A percentile compares a stretch with the other conserved stretches of the same genome.
Conservation (phyloP, 2,113 vertebrate genomes). For the Agelaius tricolor region DNA sequence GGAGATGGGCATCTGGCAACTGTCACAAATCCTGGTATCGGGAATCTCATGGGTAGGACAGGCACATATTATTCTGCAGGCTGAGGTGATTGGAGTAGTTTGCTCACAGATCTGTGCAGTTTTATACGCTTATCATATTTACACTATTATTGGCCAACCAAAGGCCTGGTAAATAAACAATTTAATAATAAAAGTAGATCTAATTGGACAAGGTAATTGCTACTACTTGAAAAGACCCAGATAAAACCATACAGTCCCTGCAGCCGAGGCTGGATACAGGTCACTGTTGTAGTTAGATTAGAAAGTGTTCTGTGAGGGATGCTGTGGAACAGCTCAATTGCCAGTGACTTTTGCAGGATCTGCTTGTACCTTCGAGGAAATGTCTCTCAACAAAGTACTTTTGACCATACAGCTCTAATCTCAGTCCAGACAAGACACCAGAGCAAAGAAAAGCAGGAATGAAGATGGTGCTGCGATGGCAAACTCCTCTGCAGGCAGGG, state of each 20-base stretch:
- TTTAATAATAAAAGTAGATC: not conserved
- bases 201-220: not conserved
- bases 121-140: not conserved
- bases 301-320: not conserved
- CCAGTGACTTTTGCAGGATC: not conserved
- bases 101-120: not conserved
- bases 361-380: not conserved
- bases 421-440: not conserved
- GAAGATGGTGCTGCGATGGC: not conserved
- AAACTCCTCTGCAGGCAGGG: not conserved
- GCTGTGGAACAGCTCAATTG: not conserved
- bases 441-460: not conserved
- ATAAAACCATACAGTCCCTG: not conserved
- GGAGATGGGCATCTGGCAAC: not conserved
- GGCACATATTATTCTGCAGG: not conserved
- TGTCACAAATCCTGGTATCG: not conserved
- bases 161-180: not conserved
- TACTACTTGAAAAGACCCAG: not conserved
- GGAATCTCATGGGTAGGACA: not conserved
- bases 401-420: not conserved
- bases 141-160: not conserved
- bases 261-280: not conserved
- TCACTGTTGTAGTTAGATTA: not conserved
- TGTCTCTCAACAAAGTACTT: not conserved
- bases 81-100: not conserved